Conservation (phyloP, 1,140 invertebrate genomes). For the Drosophila parvula region DNA sequence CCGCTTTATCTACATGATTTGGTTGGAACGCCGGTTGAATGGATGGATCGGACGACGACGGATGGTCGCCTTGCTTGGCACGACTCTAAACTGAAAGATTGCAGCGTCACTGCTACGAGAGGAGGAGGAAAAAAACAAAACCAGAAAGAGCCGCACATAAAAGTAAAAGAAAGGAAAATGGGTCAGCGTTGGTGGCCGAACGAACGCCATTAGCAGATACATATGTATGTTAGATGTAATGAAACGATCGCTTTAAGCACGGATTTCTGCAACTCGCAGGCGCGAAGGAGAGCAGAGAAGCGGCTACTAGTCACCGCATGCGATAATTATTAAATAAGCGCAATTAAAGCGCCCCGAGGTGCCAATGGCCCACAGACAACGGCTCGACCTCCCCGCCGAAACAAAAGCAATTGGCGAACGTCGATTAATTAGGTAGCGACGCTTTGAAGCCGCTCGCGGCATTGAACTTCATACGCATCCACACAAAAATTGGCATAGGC, state of each 20-base stretch:
- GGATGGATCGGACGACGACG: not conserved
- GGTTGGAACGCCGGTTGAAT: slow-evolving; percentile 20
- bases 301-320: slow-evolving; percentile 39
- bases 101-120: slow-evolving; percentile 26
- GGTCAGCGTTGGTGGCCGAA: slow-evolving; percentile 23
- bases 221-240: no score
- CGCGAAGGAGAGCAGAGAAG: slow-evolving; percentile 19
- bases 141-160: slow-evolving; percentile 7
- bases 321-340: slow-evolving; percentile 73
- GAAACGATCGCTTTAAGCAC: slow-evolving; percentile 50
- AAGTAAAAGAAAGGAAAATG: slow-evolving; percentile 37
- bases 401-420: slow-evolving; percentile 36
- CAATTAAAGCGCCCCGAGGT: slow-evolving; percentile 50
- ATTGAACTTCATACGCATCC: slow-evolving; percentile 67
- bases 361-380: slow-evolving; percentile 40
- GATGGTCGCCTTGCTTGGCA: slow-evolving; percentile 20
- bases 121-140: slow-evolving; percentile 1
- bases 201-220: slow-evolving; percentile 30
- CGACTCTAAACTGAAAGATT: slow-evolving; percentile 26
- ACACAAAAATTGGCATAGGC: slow-evolving; percentile 39
- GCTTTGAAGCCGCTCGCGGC: slow-evolving; percentile 50
- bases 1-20: slow-evolving; percentile 37
- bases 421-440: slow-evolving; percentile 64
- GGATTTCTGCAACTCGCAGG: slow-evolving; percentile 17
- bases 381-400: slow-evolving; percentile 38